Evolutionary conservation across 1,140 invertebrate species (phyloP), one percentile per base, ranked within the genome.

Genomic region (Drosophila miranda): DNA sequence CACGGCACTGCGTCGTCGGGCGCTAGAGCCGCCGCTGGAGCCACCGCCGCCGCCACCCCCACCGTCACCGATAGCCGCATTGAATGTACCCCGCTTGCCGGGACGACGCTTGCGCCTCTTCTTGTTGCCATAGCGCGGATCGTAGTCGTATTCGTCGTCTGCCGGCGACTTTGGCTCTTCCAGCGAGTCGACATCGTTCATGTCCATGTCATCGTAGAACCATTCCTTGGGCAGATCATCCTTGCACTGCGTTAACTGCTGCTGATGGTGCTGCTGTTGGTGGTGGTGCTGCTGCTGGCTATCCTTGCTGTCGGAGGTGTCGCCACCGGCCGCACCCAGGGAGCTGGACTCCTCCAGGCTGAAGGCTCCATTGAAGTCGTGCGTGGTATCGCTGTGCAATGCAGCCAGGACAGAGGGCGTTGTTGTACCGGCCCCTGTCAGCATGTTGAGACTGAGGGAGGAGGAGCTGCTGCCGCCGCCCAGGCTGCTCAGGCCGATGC

Each of bases 121-220:
- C 43, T 90, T 91, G 43, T 73, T 91, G 8, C 90, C 90, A 30
- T 91, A 91, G 0, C 90, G 89, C 48, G 95, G 96, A 91, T 99
- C 97, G 91, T 99, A 97, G 84, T 97, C 98, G 92, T 99, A 96
- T 90, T 98, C 98, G 90, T 98, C 98, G 92, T 99, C 98, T 51
- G 95, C 95, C 89, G 98, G 95, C 63, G 96, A 95, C 92, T 97
- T 97, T 0, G 95, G 96, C 86, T 98, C 97, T 81, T 98, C 97
- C 74, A 96, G 96, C 1, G 95, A 95, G 76, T 97, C 97, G 92
- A 97, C 96, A 87, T 98, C 97, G 58, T 97, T 94, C 91, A 98
- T 96, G 59, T 98, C 97, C 89, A 96, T 93, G 30, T 97, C 96
- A 86, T 97, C 96, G 78, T 96, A 96, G 90, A 95, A 97, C 96